phyloP scores from a whole-genome alignment of 1,140 invertebrate species.

The Eulimnadia texana region DNA sequence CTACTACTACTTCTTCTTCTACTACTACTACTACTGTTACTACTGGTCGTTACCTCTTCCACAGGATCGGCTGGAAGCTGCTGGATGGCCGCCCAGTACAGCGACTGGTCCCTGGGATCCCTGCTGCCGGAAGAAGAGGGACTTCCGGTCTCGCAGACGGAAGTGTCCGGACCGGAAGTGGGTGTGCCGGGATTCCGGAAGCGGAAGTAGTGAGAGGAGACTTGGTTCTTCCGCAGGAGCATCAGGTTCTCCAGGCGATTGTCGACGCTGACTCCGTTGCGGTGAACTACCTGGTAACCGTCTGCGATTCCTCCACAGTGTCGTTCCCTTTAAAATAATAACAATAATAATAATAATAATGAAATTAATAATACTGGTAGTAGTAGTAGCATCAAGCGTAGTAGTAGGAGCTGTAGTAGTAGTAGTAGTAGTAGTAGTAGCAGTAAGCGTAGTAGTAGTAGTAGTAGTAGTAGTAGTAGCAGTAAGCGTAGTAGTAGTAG shows the following conservation, averaged over 20 bases:
- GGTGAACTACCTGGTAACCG: constrained; percentile 34
- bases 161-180: background rate
- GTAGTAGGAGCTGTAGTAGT: no score
- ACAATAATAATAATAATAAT: background rate
- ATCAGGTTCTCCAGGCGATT: constrained; percentile 35
- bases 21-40: no score
- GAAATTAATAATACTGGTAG: background rate
- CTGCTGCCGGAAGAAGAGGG: background rate
- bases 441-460: no score
- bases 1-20: no score
- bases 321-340: constrained; percentile 30
- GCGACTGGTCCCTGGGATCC: constrained; percentile 28
- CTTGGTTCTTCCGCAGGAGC: constrained; percentile 25
- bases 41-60: no score
- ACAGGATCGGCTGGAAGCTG: constrained; percentile 32
- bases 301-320: constrained; percentile 35
- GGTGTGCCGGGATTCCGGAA: background rate
- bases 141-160: background rate
- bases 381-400: no score
- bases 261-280: constrained; percentile 36
- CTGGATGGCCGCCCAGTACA: constrained; percentile 39
- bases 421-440: no score
- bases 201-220: background rate
- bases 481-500: no score
- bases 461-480: no score